A percentile compares a stretch with the other conserved stretches of the same genome.
These are phyloP conservation scores for Psophia crepitans DNA, from an alignment of 2,113 vertebrate genomes.

Conservation along the genomic window DNA sequence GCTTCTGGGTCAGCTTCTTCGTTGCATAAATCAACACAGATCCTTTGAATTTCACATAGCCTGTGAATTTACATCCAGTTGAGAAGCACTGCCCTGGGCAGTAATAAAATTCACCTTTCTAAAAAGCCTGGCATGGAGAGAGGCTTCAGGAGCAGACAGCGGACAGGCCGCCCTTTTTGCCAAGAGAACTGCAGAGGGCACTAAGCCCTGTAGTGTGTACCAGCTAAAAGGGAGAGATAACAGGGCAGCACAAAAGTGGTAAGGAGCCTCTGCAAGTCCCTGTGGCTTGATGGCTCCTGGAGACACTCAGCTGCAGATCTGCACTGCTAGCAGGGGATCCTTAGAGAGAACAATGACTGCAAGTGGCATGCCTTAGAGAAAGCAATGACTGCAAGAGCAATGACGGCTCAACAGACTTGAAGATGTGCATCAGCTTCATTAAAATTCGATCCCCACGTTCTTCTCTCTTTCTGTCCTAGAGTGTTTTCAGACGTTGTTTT, in stretches of 20 bases:
- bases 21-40: not conserved
- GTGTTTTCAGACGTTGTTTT: not conserved
- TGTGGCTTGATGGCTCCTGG: not conserved
- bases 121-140: not conserved
- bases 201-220: not conserved
- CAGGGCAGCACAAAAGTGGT: fast-evolving
- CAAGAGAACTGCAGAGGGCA: not conserved
- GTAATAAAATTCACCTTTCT: not conserved
- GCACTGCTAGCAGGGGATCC: not conserved
- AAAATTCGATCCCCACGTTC: not conserved
- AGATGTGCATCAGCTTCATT: not conserved
- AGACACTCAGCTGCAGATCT: not conserved
- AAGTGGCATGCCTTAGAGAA: not conserved
- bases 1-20: not conserved
- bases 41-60: not conserved
- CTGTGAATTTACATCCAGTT: not conserved
- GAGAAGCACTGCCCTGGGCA: not conserved
- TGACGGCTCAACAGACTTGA: not conserved
- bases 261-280: not conserved
- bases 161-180: not conserved
- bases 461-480: not conserved
- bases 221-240: not conserved
- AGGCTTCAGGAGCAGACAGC: not conserved
- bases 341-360: not conserved
- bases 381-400: not conserved